A percentile compares a stretch with the other conserved stretches of the same genome.
Evolutionary conservation across 2,113 vertebrate genomes (phyloP).

Genomic region (Craseonycteris thonglongyai): DNA sequence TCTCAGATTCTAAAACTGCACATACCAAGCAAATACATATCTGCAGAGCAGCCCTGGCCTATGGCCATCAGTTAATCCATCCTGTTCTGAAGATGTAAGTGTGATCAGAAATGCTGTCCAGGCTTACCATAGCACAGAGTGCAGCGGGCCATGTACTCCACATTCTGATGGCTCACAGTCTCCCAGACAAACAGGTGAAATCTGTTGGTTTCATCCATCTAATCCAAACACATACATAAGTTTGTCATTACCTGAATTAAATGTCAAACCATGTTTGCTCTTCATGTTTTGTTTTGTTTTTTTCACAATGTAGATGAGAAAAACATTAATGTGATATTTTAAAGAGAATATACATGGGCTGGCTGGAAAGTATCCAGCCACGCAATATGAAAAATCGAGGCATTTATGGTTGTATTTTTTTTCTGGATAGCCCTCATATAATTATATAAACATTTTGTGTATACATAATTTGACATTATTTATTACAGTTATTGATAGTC

Average conservation of each 20-base stretch:
- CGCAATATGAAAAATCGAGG: too few species aligned
- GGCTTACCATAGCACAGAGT: constrained; percentile 86
- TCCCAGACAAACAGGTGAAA: constrained; percentile 80
- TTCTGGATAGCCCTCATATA: too few species aligned
- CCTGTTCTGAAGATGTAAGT: neutral
- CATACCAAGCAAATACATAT: neutral
- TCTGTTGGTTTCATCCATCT: constrained; percentile 81
- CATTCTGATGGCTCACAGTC: constrained; percentile 54
- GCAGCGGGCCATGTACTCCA: constrained; percentile 73
- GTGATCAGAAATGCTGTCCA: neutral
- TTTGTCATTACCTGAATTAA: neutral
- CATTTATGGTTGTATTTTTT: too few species aligned
- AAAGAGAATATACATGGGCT: neutral
- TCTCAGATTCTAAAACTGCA: neutral
- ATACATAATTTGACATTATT: neutral
- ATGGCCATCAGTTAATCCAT: neutral
- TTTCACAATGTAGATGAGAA: neutral
- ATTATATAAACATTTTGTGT: neutral
- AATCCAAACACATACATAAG: constrained; percentile 43
- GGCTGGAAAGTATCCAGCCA: too few species aligned
- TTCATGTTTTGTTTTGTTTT: neutral
- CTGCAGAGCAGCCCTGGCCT: neutral
- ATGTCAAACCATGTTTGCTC: neutral
- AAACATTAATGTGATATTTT: neutral
- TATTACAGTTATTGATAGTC: neutral